These are phyloP conservation scores for Dorcus parallelipipedus DNA, from an alignment of 2,888 invertebrate species.

Conservation along the genomic window DNA sequence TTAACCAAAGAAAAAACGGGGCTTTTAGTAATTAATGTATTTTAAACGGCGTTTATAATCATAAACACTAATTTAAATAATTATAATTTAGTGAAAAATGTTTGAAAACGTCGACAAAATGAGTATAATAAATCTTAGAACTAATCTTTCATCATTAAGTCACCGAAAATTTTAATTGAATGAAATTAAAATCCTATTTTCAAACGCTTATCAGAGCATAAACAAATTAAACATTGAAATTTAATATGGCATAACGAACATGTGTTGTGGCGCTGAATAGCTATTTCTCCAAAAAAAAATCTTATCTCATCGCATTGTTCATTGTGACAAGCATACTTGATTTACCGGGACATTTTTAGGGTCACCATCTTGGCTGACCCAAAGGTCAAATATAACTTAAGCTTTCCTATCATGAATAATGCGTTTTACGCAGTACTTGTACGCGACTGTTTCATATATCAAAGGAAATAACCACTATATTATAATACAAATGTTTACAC, in stretches of 20 bases:
- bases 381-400: constrained; percentile 1
- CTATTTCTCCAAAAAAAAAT: neutral
- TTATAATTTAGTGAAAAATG: too few species aligned
- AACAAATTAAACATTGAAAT: constrained; percentile 2
- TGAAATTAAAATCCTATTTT: neutral
- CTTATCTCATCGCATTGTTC: neutral
- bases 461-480: too few species aligned
- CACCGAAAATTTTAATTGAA: constrained; percentile 1
- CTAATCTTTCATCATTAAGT: too few species aligned
- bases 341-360: constrained; percentile 1
- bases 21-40: too few species aligned
- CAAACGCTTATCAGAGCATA: constrained; percentile 1
- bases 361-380: constrained; percentile 1
- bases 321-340: constrained; percentile 2
- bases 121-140: too few species aligned
- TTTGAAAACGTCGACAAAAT: too few species aligned
- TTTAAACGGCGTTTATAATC: too few species aligned
- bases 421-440: neutral
- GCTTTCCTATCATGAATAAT: constrained; percentile 3
- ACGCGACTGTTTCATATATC: too few species aligned
- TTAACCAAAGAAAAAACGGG: too few species aligned
- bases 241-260: constrained; percentile 1
- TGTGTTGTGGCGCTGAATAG: neutral
- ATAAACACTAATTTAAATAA: too few species aligned
- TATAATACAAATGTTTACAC: too few species aligned